Evolutionary conservation across 2,797 vertebrate genomes (phyloP), one percentile per base, ranked within the genome.

Genomic region (Characodon lateralis): DNA sequence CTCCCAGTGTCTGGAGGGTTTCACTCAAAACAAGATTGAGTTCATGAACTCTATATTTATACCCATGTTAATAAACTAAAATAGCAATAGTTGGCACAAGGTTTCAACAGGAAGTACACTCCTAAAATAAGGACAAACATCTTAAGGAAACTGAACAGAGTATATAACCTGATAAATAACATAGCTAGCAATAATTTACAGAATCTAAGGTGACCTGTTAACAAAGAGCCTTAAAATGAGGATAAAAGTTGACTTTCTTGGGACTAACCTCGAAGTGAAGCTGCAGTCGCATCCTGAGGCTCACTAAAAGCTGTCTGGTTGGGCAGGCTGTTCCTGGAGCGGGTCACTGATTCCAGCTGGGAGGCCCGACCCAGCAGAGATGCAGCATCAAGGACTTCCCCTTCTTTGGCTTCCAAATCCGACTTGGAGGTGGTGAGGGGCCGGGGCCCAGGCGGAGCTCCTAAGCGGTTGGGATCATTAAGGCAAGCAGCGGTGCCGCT

Each of bases 361-460:
- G 97, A 98, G 92, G 98, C 98, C 83, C 98, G 95, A 82, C 98
- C 98, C 93, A 99, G 93, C 81, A 99, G 95, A 78, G 97, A 99
- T 2, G 97, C 96, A 53, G 98, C 97, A 82, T 99, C 98, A 92
- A 99, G 96, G 86, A 99, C 97, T 95, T 99, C 98, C 91, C 98
- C 98, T 94, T 99, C 98, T 97, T 99, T 99, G 96, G 98, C 98
- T 96, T 99, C 98, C 86, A 99, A 95, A 94, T 99, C 98, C 9
- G 98, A 99, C 91, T 99, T 99, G 88, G 98, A 99, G 93, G 98
- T 99, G 91, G 98, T 99, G 87, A 99, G 96, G 81, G 97, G 96
- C 79, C 97, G 97, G 53, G 96, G 94, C 79, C 94, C 96, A 53
- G 96, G 93, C 2, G 97, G 97, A 74, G 97, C 96, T 90, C 97